phyloP scores from a whole-genome alignment of 2,113 vertebrate species.

The Eubucco bourcierii region DNA sequence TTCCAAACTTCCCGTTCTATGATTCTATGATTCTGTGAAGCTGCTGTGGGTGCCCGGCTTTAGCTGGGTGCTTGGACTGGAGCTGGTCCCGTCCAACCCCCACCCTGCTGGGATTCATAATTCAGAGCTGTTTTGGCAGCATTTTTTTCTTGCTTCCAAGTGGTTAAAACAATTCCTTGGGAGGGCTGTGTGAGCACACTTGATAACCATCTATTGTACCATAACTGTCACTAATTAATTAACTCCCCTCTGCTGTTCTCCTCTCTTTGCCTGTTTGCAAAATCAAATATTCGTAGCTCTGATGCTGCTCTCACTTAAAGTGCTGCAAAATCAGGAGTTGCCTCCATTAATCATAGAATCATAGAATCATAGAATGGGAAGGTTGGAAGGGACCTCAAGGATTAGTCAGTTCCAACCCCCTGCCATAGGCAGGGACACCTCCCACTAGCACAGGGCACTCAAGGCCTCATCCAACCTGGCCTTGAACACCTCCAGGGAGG shows the following conservation, averaged over 20 bases:
- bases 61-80: too few species aligned
- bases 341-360: not conserved
- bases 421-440: too few species aligned
- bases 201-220: not conserved
- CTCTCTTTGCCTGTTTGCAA: not conserved
- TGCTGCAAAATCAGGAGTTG: not conserved
- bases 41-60: too few species aligned
- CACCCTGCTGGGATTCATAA: not conserved
- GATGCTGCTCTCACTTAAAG: not conserved
- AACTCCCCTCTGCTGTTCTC: not conserved
- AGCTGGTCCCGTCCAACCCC: too few species aligned
- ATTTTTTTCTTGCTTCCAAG: not conserved
- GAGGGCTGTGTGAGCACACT: not conserved
- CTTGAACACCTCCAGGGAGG: too few species aligned
- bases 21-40: too few species aligned
- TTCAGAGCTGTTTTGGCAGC: not conserved
- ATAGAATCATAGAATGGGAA: too few species aligned
- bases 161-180: not conserved
- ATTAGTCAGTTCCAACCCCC: too few species aligned
- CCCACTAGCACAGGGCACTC: too few species aligned
- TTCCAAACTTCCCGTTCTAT: too few species aligned
- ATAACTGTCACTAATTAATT: not conserved
- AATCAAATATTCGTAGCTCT: not conserved
- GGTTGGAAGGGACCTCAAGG: too few species aligned
- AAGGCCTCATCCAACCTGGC: too few species aligned